A percentile compares a stretch with the other conserved stretches of the same genome.
Evolutionary conservation across 1,140 invertebrate species (phyloP).

Genomic region (Cherax quadricarinatus): DNA sequence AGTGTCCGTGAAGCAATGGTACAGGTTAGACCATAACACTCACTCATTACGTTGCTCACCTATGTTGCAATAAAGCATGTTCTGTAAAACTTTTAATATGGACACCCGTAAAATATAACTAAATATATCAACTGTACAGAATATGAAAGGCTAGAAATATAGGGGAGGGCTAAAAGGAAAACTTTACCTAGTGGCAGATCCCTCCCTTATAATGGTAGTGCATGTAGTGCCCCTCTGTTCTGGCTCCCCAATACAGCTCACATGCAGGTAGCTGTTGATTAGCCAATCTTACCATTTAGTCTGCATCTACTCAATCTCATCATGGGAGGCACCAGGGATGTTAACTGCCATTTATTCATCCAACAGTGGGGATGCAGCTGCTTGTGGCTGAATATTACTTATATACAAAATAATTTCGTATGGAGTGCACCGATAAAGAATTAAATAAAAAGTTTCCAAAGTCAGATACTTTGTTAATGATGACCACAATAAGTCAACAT

Average conservation of each 20-base stretch:
- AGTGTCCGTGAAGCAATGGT: slow-evolving; percentile 37
- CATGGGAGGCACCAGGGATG: not conserved
- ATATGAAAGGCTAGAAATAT: slow-evolving; percentile 46
- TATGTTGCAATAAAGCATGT: slow-evolving; percentile 22
- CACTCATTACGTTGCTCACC: slow-evolving; percentile 22
- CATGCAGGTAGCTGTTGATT: not conserved
- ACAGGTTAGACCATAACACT: slow-evolving; percentile 17
- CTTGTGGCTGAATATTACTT: not conserved
- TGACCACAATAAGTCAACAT: slow-evolving; percentile 5
- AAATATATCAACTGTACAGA: slow-evolving; percentile 35
- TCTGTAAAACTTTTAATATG: slow-evolving; percentile 53
- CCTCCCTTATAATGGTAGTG: slow-evolving; percentile 11
- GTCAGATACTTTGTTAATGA: not conserved
- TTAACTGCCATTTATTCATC: slow-evolving; percentile 9
- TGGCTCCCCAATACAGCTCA: slow-evolving; percentile 14
- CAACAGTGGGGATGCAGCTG: slow-evolving; percentile 2
- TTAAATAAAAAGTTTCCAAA: slow-evolving; percentile 16
- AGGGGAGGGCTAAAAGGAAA: slow-evolving; percentile 18
- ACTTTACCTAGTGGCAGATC: slow-evolving; percentile 29
- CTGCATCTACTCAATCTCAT: not conserved
- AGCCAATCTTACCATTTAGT: slow-evolving; percentile 3
- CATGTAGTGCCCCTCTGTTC: not conserved
- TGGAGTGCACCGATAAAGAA: slow-evolving; percentile 20
- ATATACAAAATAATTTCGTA: slow-evolving; percentile 21
- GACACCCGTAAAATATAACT: slow-evolving; percentile 41